phyloP scores from a whole-genome alignment of 1,140 invertebrate species.

The Drosophila sp. region DNA sequence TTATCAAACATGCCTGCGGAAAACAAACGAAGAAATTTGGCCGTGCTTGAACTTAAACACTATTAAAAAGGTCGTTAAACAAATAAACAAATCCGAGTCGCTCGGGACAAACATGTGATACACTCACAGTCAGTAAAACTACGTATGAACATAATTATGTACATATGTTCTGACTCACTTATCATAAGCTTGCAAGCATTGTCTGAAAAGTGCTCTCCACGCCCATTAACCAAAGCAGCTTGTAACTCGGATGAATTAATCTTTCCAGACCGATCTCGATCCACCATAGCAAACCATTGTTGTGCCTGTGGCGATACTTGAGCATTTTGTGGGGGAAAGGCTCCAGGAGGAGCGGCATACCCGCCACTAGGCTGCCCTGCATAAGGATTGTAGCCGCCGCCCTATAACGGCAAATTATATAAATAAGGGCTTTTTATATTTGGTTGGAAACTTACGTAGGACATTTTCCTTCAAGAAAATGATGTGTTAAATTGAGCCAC shows the following conservation, averaged over 20 bases:
- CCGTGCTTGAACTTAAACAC: conserved; percentile 34
- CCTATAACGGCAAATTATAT: conserved; percentile 22
- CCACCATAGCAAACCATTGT: conserved; percentile 93
- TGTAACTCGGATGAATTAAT: conserved; percentile 92
- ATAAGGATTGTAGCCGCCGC: conserved; percentile 76
- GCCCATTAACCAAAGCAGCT: conserved; percentile 92
- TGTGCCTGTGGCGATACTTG: conserved; percentile 87
- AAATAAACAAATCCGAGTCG: conserved; percentile 48
- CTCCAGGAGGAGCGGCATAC: conserved; percentile 76
- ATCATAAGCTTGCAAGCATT: conserved; percentile 95
- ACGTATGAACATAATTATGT: too few species aligned
- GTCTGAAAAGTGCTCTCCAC: conserved; percentile 93
- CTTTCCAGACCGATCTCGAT: conserved; percentile 91
- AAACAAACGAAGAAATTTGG: conserved; percentile 7
- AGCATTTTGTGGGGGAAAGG: conserved; percentile 76
- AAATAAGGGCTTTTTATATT: neutral
- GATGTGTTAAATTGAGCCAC: neutral
- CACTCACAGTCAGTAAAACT: conserved; percentile 13
- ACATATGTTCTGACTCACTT: conserved; percentile 84
- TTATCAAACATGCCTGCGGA: conserved; percentile 93
- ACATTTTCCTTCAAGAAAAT: conserved; percentile 41
- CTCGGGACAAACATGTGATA: conserved; percentile 17
- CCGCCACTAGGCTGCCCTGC: conserved; percentile 51
- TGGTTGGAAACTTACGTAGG: conserved; percentile 56
- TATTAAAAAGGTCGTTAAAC: conserved; percentile 31